These are phyloP conservation scores for Calypte anna DNA, from an alignment of 2,113 vertebrate genomes.

Conservation along the genomic window DNA sequence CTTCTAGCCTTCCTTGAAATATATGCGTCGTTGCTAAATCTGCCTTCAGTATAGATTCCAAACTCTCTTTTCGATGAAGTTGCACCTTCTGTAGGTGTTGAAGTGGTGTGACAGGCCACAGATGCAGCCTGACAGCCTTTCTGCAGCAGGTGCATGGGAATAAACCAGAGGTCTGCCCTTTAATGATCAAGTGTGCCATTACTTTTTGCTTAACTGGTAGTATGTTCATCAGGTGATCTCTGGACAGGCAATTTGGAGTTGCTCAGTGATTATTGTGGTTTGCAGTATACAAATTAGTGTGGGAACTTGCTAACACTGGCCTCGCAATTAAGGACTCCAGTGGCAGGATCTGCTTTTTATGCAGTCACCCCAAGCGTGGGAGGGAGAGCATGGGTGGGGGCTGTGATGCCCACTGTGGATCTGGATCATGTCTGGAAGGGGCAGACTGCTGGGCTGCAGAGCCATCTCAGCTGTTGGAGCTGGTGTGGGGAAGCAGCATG, in stretches of 20 bases:
- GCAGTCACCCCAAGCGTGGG: fast-evolving
- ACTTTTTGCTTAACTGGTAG: neutral
- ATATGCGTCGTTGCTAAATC: neutral
- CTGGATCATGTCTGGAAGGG: fast-evolving
- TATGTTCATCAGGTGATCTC: constrained; percentile 27
- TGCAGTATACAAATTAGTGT: constrained; percentile 33
- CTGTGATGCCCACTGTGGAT: fast-evolving
- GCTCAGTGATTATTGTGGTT: constrained; percentile 2
- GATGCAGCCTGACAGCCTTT: neutral
- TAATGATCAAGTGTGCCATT: neutral
- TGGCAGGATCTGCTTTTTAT: neutral
- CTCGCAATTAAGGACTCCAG: neutral
- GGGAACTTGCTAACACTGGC: neutral
- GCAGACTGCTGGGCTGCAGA: neutral
- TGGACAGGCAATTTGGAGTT: neutral
- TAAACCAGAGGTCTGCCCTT: neutral
- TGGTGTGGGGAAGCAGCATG: neutral
- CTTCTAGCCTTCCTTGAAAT: neutral
- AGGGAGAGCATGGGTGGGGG: neutral
- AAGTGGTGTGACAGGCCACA: neutral
- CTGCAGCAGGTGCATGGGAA: neutral
- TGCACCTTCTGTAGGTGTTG: neutral
- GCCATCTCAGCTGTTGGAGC: neutral
- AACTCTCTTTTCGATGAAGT: neutral
- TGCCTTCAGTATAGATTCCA: neutral